Conservation (phyloP, 1,140 invertebrate species). For the Drosophila varians region DNA sequence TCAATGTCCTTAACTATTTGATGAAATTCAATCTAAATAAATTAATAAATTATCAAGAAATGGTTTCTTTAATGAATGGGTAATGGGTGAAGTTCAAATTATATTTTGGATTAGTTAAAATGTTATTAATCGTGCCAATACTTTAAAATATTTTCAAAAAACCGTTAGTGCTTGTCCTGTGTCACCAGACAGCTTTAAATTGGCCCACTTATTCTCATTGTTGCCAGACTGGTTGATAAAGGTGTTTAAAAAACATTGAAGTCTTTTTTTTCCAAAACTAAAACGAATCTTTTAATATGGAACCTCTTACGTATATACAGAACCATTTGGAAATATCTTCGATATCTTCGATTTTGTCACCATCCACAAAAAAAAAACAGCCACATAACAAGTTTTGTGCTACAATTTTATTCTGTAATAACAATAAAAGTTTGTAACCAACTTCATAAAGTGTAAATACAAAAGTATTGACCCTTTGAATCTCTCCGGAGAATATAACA, state of each 20-base stretch:
- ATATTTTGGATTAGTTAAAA: too few relatives aligned
- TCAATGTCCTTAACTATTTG: constrained; percentile 82
- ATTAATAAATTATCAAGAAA: constrained; percentile 67
- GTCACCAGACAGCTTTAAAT: background rate
- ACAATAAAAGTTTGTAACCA: background rate
- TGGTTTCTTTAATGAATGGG: background rate
- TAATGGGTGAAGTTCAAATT: fast-evolving
- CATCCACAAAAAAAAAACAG: too few relatives aligned
- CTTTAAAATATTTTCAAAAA: background rate
- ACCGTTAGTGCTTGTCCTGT: background rate
- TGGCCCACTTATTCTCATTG: background rate
- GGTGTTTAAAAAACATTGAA: background rate
- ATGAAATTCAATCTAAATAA: constrained; percentile 79
- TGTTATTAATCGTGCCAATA: too few relatives aligned
- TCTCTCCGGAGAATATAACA: constrained; percentile 24
- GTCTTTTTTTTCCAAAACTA: background rate
- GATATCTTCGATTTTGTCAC: too few relatives aligned
- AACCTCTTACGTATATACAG: background rate
- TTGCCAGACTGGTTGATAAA: constrained; percentile 11
- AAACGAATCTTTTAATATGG: background rate
- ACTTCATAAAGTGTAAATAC: background rate
- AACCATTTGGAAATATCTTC: too few relatives aligned
- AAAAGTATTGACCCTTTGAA: background rate
- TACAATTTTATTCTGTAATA: background rate
- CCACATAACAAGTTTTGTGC: background rate